Conservation (phyloP, 2,888 invertebrate species). For the Gymnocheta viridis region DNA sequence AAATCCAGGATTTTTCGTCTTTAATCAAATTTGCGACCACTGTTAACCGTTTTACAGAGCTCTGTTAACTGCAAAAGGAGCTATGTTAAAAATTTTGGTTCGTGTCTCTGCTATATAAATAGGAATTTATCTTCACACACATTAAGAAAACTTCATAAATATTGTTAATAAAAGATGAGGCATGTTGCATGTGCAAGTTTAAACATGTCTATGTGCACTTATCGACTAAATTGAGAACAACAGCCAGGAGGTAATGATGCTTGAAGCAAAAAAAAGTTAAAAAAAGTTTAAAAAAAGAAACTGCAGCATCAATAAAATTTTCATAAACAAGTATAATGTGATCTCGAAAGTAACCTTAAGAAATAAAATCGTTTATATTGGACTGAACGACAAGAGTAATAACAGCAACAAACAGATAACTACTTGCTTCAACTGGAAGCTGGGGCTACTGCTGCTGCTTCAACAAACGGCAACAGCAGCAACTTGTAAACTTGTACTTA, state of each 20-base stretch:
- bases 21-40: too few species aligned
- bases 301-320: conserved; percentile 43
- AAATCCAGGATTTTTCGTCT: too few species aligned
- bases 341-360: conserved; percentile 47
- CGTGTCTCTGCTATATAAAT: too few species aligned
- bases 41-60: too few species aligned
- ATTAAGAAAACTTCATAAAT: conserved; percentile 13
- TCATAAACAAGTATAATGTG: conserved; percentile 32
- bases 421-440: conserved; percentile 49
- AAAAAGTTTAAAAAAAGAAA: conserved; percentile 11
- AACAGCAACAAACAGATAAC: conserved; percentile 34
- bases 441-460: conserved; percentile 18
- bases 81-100: too few species aligned
- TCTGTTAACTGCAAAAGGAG: too few species aligned
- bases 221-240: conserved; percentile 58
- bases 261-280: not conserved
- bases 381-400: conserved; percentile 43
- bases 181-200: conserved; percentile 9
- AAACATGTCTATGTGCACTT: conserved; percentile 1
- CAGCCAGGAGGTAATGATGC: conserved; percentile 58
- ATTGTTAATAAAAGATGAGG: conserved; percentile 10
- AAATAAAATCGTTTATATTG: conserved; percentile 39
- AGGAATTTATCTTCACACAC: too few species aligned
- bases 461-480: not conserved
- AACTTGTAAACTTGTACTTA: conserved; percentile 48